A percentile compares a stretch with the other conserved stretches of the same genome.
phyloP scores from a whole-genome alignment of 2,113 vertebrate genomes.

The Xiphophorus maculatus region DNA sequence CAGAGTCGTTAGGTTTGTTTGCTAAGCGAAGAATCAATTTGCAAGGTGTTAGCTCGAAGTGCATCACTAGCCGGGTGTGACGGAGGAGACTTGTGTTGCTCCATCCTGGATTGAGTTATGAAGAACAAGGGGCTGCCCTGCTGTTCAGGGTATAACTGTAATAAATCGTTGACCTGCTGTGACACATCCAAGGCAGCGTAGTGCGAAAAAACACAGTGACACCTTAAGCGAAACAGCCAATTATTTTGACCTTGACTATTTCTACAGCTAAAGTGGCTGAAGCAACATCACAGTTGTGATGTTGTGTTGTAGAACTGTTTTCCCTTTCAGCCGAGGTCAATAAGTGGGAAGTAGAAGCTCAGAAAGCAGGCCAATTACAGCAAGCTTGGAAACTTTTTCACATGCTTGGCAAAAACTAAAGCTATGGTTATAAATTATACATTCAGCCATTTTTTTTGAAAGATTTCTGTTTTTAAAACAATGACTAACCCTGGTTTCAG shows the following conservation, averaged over 20 bases:
- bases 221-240: slow-evolving; percentile 46
- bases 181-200: slow-evolving; percentile 21
- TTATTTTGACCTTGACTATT: slow-evolving; percentile 61
- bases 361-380: slow-evolving; percentile 61
- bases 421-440: slow-evolving; percentile 54
- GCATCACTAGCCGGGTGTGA: slow-evolving; percentile 49
- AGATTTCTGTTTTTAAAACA: slow-evolving; percentile 24
- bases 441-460: slow-evolving; percentile 24
- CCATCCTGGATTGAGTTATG: slow-evolving; percentile 52
- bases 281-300: slow-evolving; percentile 23
- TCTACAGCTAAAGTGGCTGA: slow-evolving; percentile 9
- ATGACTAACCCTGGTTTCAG: slow-evolving; percentile 13
- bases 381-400: slow-evolving; percentile 40
- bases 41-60: slow-evolving; percentile 48
- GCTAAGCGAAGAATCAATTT: slow-evolving; percentile 54
- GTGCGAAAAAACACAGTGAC: slow-evolving; percentile 40
- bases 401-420: slow-evolving; percentile 45
- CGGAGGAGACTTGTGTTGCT: slow-evolving; percentile 48
- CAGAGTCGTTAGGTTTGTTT: slow-evolving; percentile 55
- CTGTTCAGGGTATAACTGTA: slow-evolving; percentile 19
- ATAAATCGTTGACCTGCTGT: slow-evolving; percentile 58
- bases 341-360: slow-evolving; percentile 35
- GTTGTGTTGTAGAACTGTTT: slow-evolving; percentile 26
- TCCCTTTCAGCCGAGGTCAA: slow-evolving; percentile 10
- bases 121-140: slow-evolving; percentile 38